Conservation (phyloP, 1,140 invertebrate species). For the Leptoteleia sp. region DNA sequence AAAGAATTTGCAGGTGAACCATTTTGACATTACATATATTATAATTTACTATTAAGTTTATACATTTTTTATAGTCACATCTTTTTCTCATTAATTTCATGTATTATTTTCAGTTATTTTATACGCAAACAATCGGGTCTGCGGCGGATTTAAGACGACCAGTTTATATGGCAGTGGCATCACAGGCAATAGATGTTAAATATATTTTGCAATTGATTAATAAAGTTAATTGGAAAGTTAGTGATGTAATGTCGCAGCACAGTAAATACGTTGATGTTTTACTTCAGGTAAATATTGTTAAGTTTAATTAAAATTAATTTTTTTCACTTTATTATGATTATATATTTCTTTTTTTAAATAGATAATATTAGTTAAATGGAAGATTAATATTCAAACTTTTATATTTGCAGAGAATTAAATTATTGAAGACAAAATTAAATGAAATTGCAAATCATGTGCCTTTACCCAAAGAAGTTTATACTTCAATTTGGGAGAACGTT, state of each 20-base stretch:
- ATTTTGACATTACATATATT: too few relatives aligned
- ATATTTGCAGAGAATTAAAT: slow-evolving; percentile 87
- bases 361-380: too few relatives aligned
- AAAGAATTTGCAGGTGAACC: slow-evolving; percentile 53
- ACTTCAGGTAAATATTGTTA: slow-evolving; percentile 79
- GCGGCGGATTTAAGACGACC: slow-evolving; percentile 89
- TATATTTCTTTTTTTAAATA: too few relatives aligned
- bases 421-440: slow-evolving; percentile 88
- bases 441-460: slow-evolving; percentile 86
- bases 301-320: not conserved
- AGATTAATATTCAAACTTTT: too few relatives aligned
- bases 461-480: slow-evolving; percentile 86
- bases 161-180: slow-evolving; percentile 91
- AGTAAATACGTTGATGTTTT: slow-evolving; percentile 92
- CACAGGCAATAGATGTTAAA: slow-evolving; percentile 89
- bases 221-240: slow-evolving; percentile 97
- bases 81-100: too few relatives aligned
- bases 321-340: too few relatives aligned
- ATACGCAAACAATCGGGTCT: slow-evolving; percentile 86
- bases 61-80: too few relatives aligned
- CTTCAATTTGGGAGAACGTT: slow-evolving; percentile 92
- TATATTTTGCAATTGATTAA: slow-evolving; percentile 91
- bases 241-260: slow-evolving; percentile 97
- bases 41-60: too few relatives aligned
- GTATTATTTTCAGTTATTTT: slow-evolving; percentile 90